Percentiles rank a stretch among this genome's conserved stretches.
phyloP scores from a whole-genome alignment of 2,888 invertebrate species.

The Hydroisotoma schaefferi region DNA sequence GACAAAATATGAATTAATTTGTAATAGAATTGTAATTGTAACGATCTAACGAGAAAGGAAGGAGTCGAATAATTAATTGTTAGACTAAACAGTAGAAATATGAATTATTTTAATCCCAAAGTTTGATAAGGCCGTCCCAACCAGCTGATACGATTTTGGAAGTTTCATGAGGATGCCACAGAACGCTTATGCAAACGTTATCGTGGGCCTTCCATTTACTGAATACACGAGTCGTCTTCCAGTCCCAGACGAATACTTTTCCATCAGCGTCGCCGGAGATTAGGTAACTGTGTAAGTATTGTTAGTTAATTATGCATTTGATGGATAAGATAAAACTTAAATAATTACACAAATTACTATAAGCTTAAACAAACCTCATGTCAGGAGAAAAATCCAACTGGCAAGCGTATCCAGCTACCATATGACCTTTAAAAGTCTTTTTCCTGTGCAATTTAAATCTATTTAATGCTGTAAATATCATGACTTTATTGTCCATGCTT shows the following conservation, averaged over 20 bases:
- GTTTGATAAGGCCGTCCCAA: slow-evolving; percentile 98
- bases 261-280: slow-evolving; percentile 99
- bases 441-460: slow-evolving; percentile 97
- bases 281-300: slow-evolving; percentile 71
- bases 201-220: slow-evolving; percentile 99
- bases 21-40: too few species aligned
- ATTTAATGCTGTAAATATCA: slow-evolving; percentile 93
- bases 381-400: slow-evolving; percentile 96
- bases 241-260: slow-evolving; percentile 98
- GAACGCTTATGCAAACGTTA: slow-evolving; percentile 85
- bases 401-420: slow-evolving; percentile 99
- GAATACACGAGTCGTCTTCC: slow-evolving; percentile 97
- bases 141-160: slow-evolving; percentile 96
- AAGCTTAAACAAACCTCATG: slow-evolving; percentile 90
- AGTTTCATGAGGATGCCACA: slow-evolving; percentile 99
- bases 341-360: slow-evolving; percentile 21
- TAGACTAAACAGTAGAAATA: not conserved
- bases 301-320: too few species aligned
- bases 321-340: too few species aligned
- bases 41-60: too few species aligned
- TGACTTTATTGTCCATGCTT: slow-evolving; percentile 96
- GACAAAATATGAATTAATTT: too few species aligned
- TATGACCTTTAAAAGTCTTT: slow-evolving; percentile 96
- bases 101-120: slow-evolving; percentile 82
- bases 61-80: not conserved